Evolutionary conservation across 2,797 vertebrate genomes (phyloP).

Genomic region (Vireo griseus): DNA sequence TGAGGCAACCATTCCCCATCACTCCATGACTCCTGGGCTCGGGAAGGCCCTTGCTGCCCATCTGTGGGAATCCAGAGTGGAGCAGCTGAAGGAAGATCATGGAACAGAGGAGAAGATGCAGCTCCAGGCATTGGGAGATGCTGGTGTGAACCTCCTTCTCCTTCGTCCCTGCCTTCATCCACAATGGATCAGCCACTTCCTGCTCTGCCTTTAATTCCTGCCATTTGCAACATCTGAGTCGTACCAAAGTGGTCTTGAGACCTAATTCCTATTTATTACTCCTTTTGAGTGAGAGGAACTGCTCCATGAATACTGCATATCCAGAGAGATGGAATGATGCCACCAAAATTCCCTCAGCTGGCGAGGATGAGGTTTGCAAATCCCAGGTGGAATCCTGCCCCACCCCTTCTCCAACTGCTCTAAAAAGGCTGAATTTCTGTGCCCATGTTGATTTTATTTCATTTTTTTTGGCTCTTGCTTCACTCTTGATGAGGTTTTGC

Average conservation of each 20-base stretch:
- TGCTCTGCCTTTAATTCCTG: background rate
- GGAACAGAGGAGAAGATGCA: background rate
- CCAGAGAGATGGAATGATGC: background rate
- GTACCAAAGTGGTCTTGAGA: background rate
- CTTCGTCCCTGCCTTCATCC: background rate
- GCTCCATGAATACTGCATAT: background rate
- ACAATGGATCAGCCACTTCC: fast-evolving
- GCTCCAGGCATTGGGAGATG: fast-evolving
- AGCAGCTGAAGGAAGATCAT: fast-evolving
- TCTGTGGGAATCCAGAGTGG: background rate
- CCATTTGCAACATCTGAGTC: background rate
- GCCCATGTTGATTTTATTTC: background rate
- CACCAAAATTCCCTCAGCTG: background rate
- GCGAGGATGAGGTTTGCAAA: fast-evolving
- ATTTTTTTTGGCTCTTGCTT: background rate
- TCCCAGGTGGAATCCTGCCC: background rate
- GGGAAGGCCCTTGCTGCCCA: background rate
- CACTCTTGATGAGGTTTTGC: background rate
- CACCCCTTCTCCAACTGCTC: background rate
- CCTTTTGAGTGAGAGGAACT: background rate
- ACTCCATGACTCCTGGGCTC: background rate
- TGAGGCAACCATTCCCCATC: background rate
- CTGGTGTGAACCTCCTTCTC: background rate
- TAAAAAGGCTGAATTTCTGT: background rate
- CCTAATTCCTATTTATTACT: background rate